phyloP scores from a whole-genome alignment of 35 echinoderm and acorn worm species.

The Lytechinus variegatus region DNA sequence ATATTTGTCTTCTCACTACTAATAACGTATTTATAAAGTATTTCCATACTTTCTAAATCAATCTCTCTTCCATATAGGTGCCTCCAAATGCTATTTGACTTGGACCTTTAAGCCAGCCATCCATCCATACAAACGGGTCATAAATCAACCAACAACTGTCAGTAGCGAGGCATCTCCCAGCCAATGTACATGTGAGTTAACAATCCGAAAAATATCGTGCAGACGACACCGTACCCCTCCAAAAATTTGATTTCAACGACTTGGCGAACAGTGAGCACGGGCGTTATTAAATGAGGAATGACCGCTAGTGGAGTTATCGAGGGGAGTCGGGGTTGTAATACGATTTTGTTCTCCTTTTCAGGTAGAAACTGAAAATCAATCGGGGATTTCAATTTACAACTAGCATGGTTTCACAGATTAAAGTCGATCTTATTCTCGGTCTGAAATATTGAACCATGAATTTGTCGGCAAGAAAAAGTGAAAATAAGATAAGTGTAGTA shows the following conservation, averaged over 20 bases:
- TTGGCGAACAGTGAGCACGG: not conserved
- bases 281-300: not conserved
- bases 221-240: not conserved
- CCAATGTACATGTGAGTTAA: not conserved
- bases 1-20: too few species aligned
- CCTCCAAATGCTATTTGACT: not conserved
- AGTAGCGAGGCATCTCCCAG: not conserved
- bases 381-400: not conserved
- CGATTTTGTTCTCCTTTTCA: not conserved
- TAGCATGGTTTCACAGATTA: too few species aligned
- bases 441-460: too few species aligned
- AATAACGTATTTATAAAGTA: too few species aligned
- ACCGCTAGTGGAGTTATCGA: not conserved
- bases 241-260: not conserved
- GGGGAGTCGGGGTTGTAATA: not conserved
- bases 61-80: too few species aligned
- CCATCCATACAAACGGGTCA: not conserved
- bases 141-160: constrained; percentile 11
- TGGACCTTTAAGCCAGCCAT: not conserved
- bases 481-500: too few species aligned
- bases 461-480: too few species aligned
- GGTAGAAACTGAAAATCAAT: not conserved
- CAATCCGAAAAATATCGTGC: not conserved
- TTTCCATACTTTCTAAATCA: too few species aligned
- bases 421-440: too few species aligned